These are phyloP conservation scores for Caranx ignobilis DNA, from an alignment of 2,113 vertebrate genomes.

Conservation along the genomic window DNA sequence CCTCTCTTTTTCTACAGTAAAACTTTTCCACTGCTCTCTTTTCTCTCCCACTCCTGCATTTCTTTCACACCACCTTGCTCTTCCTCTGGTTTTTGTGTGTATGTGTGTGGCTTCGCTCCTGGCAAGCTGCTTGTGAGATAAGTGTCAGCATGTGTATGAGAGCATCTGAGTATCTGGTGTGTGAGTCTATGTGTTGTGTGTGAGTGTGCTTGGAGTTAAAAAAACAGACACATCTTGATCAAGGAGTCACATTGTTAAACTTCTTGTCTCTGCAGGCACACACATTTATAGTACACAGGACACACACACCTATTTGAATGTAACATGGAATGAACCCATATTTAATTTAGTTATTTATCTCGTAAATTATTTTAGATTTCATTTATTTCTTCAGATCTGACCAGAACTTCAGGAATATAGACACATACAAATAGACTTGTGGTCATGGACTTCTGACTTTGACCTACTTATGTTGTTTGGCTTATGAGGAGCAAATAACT, in stretches of 20 bases:
- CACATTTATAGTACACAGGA: background rate
- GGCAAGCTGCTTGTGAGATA: constrained; percentile 52
- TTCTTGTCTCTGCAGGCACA: background rate
- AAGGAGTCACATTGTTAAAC: constrained; percentile 13
- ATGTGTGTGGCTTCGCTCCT: constrained; percentile 39
- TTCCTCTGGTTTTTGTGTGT: constrained; percentile 8
- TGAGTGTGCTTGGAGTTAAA: constrained; percentile 4
- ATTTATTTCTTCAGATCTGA: background rate
- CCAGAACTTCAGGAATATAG: too few relatives aligned
- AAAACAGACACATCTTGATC: background rate
- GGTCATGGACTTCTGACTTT: background rate
- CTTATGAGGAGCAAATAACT: background rate
- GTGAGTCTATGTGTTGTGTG: constrained; percentile 7
- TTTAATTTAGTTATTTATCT: too few relatives aligned
- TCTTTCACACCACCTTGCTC: background rate
- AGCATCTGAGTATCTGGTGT: constrained; percentile 34
- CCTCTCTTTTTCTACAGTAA: background rate
- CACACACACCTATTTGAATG: background rate
- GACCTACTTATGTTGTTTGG: background rate
- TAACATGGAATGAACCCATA: background rate
- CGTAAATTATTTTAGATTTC: background rate
- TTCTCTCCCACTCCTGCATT: background rate
- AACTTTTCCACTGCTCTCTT: background rate
- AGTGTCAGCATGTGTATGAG: constrained; percentile 52
- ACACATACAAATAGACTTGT: background rate